Percentiles rank a stretch among this genome's conserved stretches.
Conservation (phyloP, 2,797 vertebrate genomes). For the Tadarida brasiliensis region DNA sequence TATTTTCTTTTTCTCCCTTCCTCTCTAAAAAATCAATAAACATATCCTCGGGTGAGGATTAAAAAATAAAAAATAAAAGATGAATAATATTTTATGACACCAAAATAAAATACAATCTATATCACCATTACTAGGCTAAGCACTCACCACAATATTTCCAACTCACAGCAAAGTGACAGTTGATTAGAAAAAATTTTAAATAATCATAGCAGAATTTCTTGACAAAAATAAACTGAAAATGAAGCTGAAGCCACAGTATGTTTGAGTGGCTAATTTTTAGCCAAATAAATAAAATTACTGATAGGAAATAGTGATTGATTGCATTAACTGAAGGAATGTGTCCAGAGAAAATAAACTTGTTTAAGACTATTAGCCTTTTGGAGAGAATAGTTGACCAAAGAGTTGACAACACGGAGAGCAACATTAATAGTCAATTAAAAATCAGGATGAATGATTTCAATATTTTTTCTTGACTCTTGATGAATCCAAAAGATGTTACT, state of each 20-base stretch:
- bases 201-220: constrained; percentile 25
- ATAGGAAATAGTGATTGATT: not conserved
- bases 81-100: not conserved
- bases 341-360: not conserved
- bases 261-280: constrained; percentile 31
- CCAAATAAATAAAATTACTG: not conserved
- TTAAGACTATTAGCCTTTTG: not conserved
- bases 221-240: not conserved
- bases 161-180: not conserved
- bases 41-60: not conserved
- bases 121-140: not conserved
- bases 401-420: not conserved
- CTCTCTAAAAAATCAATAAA: not conserved
- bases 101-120: not conserved
- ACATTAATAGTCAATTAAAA: constrained; percentile 33
- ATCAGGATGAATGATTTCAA: not conserved
- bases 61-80: not conserved
- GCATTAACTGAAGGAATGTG: not conserved
- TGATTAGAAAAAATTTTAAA: not conserved
- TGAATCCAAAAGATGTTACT: not conserved
- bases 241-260: not conserved
- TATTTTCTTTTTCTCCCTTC: not conserved
- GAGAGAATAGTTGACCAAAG: not conserved
- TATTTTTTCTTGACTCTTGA: not conserved
- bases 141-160: not conserved